Base-by-base conservation (phyloP, 1,140 invertebrate genomes). In the Littorina saxatilis region DNA sequence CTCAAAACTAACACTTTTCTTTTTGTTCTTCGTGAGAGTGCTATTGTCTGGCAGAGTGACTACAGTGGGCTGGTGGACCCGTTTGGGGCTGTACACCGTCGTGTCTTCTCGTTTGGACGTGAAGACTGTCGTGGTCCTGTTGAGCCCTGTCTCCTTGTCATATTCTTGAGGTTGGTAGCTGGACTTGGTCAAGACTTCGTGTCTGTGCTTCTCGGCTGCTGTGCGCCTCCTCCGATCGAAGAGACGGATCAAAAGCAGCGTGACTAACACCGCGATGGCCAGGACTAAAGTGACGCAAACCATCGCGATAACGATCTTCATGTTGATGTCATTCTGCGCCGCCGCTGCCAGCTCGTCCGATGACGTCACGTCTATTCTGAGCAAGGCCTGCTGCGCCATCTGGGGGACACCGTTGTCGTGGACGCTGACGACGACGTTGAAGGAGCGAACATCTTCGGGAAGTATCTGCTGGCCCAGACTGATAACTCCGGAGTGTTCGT, bases 401-500 rank as follows among this genome's bases (percentile, higher is more conserved):
- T 83, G 85, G 2, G 83, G 87, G 4, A 70, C 52, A 17, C 87
- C 87, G 32, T 82, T 79, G 75, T 88, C 87, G 27, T 83, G 81
- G 20, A 88, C 86, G 72, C 82, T 85, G 75, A 88, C 83, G 15
- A 85, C 68, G 17, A 87, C 39, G 47, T 82, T 83, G 52, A 86
- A 87, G 17, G 74, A 82, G 23, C 83, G 82, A 0, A 82, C 50
- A 52, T 88, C 86, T 0, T 68, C 77, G 1, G 78, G 75, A 0
- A 80, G 79, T 1, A 85, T 58, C 13, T 72, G 55, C 27, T 82
- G 37, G 23, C 77, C 77, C 9, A 98, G 96, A 7, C 96, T 95
- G 83, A 98, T 96, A 0, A 96, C 95, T 0, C 97, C 98, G 0
- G 95, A 97, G 32, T 95, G 93, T 2, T 96, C 94, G 92, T 98